A percentile compares a stretch with the other conserved stretches of the same genome.
These are phyloP conservation scores for Brachionus koreanus DNA, from an alignment of 1,140 invertebrate genomes.

Conservation along the genomic window DNA sequence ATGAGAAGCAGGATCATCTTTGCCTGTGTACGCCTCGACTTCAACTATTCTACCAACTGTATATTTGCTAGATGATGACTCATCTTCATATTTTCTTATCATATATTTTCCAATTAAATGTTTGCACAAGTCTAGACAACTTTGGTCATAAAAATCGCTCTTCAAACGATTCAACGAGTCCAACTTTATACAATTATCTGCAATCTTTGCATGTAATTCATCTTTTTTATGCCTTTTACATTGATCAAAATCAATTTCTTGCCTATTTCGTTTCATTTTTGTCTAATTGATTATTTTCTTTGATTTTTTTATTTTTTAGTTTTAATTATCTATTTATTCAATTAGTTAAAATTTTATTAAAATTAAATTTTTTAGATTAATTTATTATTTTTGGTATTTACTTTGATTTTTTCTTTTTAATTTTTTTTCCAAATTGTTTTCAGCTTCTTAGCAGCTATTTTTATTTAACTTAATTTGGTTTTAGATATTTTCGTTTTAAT, in stretches of 20 bases:
- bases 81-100: not conserved
- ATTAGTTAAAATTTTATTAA: no score
- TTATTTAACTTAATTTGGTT: no score
- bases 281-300: no score
- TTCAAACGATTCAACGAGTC: not conserved
- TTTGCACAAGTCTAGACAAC: not conserved
- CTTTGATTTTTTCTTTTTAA: no score
- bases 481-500: no score
- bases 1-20: conserved; percentile 69
- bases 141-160: not conserved
- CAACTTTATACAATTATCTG: not conserved
- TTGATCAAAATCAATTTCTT: not conserved
- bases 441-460: no score
- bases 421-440: no score
- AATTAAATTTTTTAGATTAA: no score
- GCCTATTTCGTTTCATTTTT: not conserved
- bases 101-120: conserved; percentile 32
- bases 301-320: no score
- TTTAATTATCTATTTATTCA: no score
- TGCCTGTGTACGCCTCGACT: conserved; percentile 73
- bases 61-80: not conserved
- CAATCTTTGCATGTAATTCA: not conserved
- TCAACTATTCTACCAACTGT: conserved; percentile 65
- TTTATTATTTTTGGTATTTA: no score
- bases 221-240: not conserved